These are phyloP conservation scores for Sacculina carcini DNA, from an alignment of 2,888 invertebrate genomes.

Conservation along the genomic window DNA sequence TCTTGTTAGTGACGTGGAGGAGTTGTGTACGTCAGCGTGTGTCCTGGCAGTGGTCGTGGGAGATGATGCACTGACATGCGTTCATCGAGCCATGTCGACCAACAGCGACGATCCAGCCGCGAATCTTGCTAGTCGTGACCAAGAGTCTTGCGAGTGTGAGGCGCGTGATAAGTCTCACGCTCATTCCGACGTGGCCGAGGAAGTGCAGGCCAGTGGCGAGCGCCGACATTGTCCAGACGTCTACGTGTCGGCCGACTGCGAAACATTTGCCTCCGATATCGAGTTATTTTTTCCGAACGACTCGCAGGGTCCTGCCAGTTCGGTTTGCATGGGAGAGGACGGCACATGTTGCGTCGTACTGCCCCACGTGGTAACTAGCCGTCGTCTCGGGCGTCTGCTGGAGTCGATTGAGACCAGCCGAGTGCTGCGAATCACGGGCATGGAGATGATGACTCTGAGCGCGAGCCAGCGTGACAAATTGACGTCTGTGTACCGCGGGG, in stretches of 20 bases:
- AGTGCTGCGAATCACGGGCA: slow-evolving; percentile 47
- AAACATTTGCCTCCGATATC: not conserved
- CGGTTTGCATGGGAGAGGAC: not conserved
- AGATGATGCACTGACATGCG: no score
- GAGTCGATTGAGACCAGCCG: slow-evolving; percentile 23
- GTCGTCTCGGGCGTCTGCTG: not conserved
- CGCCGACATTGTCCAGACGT: no score
- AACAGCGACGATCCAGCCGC: no score
- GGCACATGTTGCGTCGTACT: not conserved
- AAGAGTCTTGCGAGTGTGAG: no score
- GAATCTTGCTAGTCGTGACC: no score
- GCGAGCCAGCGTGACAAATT: slow-evolving; percentile 66
- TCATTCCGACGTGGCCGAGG: no score
- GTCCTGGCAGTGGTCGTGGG: no score
- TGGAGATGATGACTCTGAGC: slow-evolving; percentile 52
- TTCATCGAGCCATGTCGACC: no score
- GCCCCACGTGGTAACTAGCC: not conserved
- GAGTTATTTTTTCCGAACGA: not conserved
- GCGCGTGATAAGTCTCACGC: no score
- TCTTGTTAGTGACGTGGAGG: no score
- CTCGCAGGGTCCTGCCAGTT: not conserved
- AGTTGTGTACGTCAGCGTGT: no score
- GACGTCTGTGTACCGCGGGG: slow-evolving; percentile 73
- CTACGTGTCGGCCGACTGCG: not conserved
- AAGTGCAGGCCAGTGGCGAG: no score